Percentiles rank a stretch among this genome's conserved stretches.
These are phyloP conservation scores for Sympetrum striolatum DNA, from an alignment of 2,888 invertebrate genomes.

Conservation along the genomic window DNA sequence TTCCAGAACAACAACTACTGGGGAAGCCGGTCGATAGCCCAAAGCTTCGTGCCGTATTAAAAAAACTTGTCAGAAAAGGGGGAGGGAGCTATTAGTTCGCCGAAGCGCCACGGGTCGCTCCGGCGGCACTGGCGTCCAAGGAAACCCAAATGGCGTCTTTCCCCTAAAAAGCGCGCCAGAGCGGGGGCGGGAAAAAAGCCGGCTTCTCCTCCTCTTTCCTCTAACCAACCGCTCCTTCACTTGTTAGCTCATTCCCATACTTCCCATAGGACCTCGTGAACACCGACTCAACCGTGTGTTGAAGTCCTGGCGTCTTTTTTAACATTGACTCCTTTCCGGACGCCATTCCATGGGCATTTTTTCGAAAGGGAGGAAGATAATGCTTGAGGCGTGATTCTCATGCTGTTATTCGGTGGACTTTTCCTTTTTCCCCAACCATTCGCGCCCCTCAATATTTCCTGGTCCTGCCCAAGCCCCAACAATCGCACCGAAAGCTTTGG, in stretches of 20 bases:
- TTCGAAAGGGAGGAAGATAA: neutral
- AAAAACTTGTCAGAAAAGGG: neutral
- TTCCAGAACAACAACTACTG: slow-evolving; percentile 39
- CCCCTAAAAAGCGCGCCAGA: neutral
- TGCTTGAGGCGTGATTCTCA: too few species aligned
- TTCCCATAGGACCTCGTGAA: neutral
- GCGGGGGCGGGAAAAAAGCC: slow-evolving; percentile 24
- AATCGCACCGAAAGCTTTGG: too few species aligned
- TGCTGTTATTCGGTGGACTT: too few species aligned
- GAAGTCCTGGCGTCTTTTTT: neutral
- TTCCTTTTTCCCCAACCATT: neutral
- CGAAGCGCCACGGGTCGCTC: neutral
- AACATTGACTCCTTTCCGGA: neutral
- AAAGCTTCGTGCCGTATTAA: neutral
- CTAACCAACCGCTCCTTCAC: neutral
- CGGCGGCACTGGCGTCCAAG: slow-evolving; percentile 15
- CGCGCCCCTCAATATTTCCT: too few species aligned
- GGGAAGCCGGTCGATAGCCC: slow-evolving; percentile 28
- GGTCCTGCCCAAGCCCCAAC: too few species aligned
- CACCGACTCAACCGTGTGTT: neutral
- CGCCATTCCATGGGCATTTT: neutral
- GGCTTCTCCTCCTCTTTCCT: neutral
- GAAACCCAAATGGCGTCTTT: slow-evolving; percentile 10
- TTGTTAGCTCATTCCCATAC: neutral
- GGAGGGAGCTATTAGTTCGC: neutral